Conservation (phyloP, 1,140 invertebrate genomes). For the Papilio helenus region DNA sequence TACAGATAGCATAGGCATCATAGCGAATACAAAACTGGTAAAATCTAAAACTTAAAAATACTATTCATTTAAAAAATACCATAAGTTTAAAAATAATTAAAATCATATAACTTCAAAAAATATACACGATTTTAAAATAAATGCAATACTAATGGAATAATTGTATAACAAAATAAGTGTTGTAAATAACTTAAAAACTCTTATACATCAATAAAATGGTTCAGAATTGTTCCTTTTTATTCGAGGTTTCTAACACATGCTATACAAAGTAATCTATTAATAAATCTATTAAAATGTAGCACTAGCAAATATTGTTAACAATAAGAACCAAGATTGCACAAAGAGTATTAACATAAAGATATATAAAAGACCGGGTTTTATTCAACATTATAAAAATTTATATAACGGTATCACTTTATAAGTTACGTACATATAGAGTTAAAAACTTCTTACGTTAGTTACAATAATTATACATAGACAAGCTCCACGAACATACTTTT, state of each 20-base stretch:
- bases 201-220: constrained; percentile 24
- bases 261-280: constrained; percentile 24
- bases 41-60: constrained; percentile 59
- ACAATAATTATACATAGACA: neutral
- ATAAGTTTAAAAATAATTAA: constrained; percentile 54
- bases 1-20: constrained; percentile 28
- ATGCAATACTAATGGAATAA: constrained; percentile 49
- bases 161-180: constrained; percentile 40
- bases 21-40: constrained; percentile 38
- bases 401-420: constrained; percentile 33
- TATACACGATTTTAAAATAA: constrained; percentile 53
- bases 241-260: constrained; percentile 22
- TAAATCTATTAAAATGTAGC: constrained; percentile 31
- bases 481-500: neutral
- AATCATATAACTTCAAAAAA: constrained; percentile 61
- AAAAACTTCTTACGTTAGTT: constrained; percentile 28
- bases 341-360: constrained; percentile 27
- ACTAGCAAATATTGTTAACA: neutral
- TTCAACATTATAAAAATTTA: constrained; percentile 29
- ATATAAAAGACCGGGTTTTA: constrained; percentile 1
- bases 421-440: constrained; percentile 24
- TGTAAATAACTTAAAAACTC: constrained; percentile 39
- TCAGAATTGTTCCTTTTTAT: constrained; percentile 32
- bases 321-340: constrained; percentile 36
- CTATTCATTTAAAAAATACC: constrained; percentile 53